Evolutionary conservation across 2,888 invertebrate genomes (phyloP).

Genomic region (Aphidoletes aphidimyza): DNA sequence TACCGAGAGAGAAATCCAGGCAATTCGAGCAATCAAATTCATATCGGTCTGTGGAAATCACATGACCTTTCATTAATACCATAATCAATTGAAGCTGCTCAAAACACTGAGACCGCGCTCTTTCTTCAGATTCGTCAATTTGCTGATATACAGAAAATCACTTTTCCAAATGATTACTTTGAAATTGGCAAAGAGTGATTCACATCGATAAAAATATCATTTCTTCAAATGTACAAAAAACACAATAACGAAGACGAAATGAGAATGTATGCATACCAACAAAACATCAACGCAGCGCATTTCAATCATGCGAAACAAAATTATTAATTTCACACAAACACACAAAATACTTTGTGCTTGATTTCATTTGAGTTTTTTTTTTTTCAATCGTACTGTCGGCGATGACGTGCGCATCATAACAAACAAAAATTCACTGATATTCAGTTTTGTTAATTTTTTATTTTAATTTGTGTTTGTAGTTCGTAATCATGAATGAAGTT

Average conservation of each 20-base stretch:
- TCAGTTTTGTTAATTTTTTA: too few species aligned
- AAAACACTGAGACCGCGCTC: neutral
- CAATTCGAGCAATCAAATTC: constrained; percentile 9
- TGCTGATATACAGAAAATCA: neutral
- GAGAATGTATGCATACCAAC: neutral
- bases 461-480: too few species aligned
- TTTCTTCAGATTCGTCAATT: neutral
- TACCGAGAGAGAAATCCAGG: too few species aligned
- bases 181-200: neutral
- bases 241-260: too few species aligned
- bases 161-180: neutral
- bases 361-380: neutral
- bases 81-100: constrained; percentile 7
- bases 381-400: too few species aligned
- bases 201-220: neutral
- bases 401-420: too few species aligned
- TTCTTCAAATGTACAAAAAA: too few species aligned
- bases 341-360: neutral
- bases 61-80: constrained; percentile 14
- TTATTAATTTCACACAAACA: neutral
- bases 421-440: too few species aligned
- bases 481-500: too few species aligned
- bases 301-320: neutral
- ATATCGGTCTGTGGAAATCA: neutral
- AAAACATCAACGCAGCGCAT: neutral